Evolutionary conservation across 2,113 vertebrate genomes (phyloP), one percentile per base, ranked within the genome.

Genomic region (Phrynosoma platyrhinos): DNA sequence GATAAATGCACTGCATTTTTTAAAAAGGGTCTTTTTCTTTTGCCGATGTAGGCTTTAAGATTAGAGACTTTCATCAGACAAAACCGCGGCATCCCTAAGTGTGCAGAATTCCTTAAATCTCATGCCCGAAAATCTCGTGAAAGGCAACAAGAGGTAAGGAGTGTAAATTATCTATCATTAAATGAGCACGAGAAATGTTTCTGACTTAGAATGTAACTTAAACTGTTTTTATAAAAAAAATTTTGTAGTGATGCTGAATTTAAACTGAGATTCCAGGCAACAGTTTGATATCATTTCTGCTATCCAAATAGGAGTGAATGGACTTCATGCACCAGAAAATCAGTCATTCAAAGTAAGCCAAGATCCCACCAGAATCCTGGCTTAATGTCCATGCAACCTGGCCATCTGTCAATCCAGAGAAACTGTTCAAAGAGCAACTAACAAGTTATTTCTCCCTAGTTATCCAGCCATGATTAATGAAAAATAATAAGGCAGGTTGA

Each of bases 31-130:
- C 27, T 14, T 23, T 55, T 62, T 86, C 78, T 87, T 76, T 85
- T 91, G 20, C 9, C 25, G 21, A 1, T 88, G 47, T 87, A 93
- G 90, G 89, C 94, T 90, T 94, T 92, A 80, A 93, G 81, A 36
- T 42, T 92, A 52, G 88, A 95, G 75, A 87, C 90, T 90, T 92
- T 93, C 83, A 94, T 94, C 91, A 91, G 91, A 9, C 79, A 93
- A 89, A 93, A 90, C 47, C 85, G 91, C 27, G 78, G 25, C 84
- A 53, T 90, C 82, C 47, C n/a, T 52, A 89, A 85, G 87, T 82
- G 58, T 14, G 40, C 6, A 84, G 83, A 84, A 74, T 90, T 76
- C 47, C 71, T 91, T 84, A 71, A 87, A 1, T 36, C 0, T 71
- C 42, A 23, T 25, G 53, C 0, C 32, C 88, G 81, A 71, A 90